Evolutionary conservation across 1,140 invertebrate species (phyloP).

Genomic region (Macrotrachela quadricornifera): DNA sequence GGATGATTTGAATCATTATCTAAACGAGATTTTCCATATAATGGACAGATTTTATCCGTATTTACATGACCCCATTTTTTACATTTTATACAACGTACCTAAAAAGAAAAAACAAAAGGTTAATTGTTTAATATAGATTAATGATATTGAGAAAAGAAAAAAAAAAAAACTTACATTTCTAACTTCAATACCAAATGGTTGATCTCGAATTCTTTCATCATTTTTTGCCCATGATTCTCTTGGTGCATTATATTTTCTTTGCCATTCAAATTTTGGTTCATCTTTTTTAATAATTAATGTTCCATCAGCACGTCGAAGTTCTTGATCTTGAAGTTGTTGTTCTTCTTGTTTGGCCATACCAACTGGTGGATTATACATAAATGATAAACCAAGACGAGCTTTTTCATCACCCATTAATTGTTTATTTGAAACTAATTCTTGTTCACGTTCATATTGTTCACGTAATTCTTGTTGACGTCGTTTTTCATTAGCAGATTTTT

Average conservation of each 20-base stretch:
- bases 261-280: too few species aligned
- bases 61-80: conserved; percentile 99
- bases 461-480: conserved; percentile 91
- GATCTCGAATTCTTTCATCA: conserved; percentile 65
- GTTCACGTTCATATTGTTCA: conserved; percentile 92
- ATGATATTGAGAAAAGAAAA: conserved; percentile 85
- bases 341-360: not conserved
- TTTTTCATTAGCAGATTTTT: conserved; percentile 84
- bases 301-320: conserved; percentile 82
- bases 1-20: not conserved
- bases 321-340: not conserved
- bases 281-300: conserved; percentile 23
- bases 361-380: conserved; percentile 98
- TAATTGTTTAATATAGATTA: conserved; percentile 97
- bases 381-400: conserved; percentile 91
- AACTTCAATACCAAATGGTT: conserved; percentile 89
- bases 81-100: conserved; percentile 93
- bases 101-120: conserved; percentile 41
- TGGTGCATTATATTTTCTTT: too few species aligned
- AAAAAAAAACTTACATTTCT: conserved; percentile 94
- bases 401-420: conserved; percentile 92
- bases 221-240: not conserved
- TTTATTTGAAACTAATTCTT: conserved; percentile 90
- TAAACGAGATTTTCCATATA: conserved; percentile 39
- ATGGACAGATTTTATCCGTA: conserved; percentile 82